Conservation (phyloP, 37 sponge, comb jelly and placozoan genomes). For the Cliona cf. orientalis region DNA sequence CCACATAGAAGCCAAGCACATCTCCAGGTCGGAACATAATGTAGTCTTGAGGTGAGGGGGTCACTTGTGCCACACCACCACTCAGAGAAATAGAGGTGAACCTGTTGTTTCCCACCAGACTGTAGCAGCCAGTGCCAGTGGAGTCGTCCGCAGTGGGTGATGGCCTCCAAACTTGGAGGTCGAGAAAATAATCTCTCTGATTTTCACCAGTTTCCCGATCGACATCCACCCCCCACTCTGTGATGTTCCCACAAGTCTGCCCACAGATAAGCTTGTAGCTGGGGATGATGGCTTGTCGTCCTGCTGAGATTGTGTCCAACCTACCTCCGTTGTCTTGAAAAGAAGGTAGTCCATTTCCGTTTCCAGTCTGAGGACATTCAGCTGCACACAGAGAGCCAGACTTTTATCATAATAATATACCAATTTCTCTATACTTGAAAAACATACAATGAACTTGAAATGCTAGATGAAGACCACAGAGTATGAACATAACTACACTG, state of each 20-base stretch:
- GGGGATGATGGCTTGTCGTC: slow-evolving; percentile 27
- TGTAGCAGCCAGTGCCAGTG: slow-evolving; percentile 10
- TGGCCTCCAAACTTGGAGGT: slow-evolving; percentile 61
- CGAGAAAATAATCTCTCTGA: background rate
- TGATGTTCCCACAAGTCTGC: slow-evolving; percentile 51
- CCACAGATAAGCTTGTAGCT: slow-evolving; percentile 36
- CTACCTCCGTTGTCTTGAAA: too few relatives aligned
- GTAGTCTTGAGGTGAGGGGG: slow-evolving; percentile 2
- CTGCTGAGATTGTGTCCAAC: too few relatives aligned
- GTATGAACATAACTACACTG: too few relatives aligned
- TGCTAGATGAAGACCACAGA: too few relatives aligned
- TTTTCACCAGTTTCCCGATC: background rate
- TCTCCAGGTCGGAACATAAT: slow-evolving; percentile 39
- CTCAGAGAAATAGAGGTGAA: background rate
- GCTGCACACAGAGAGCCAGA: too few relatives aligned
- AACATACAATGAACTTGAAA: too few relatives aligned
- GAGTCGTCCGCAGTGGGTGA: background rate
- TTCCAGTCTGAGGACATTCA: background rate
- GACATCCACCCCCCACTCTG: slow-evolving; percentile 36
- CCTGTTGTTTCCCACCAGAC: slow-evolving; percentile 26
- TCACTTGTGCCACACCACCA: slow-evolving; percentile 7
- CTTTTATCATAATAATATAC: too few relatives aligned
- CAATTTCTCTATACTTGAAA: too few relatives aligned
- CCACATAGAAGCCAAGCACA: slow-evolving; percentile 42
- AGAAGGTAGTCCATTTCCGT: background rate